phyloP scores from a whole-genome alignment of 2,797 vertebrate genomes.

The Xyrichtys novacula region DNA sequence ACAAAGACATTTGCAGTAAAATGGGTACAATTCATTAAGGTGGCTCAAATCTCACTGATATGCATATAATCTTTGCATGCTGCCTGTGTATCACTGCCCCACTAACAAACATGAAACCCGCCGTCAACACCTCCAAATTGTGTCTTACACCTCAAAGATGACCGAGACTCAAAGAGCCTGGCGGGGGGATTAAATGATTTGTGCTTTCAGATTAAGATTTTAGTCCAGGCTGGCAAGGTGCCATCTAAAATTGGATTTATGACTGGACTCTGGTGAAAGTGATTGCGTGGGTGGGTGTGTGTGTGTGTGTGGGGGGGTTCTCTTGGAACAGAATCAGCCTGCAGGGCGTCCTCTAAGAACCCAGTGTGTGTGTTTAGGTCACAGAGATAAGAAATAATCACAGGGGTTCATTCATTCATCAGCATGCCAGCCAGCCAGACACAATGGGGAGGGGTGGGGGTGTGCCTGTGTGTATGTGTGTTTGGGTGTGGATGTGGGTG shows the following conservation, averaged over 20 bases:
- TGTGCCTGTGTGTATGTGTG: slow-evolving; percentile 11
- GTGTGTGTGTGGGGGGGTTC: slow-evolving; percentile 17
- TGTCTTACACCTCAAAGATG: slow-evolving; percentile 10
- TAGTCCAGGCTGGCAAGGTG: slow-evolving; percentile 30
- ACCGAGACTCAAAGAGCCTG: slow-evolving; percentile 35
- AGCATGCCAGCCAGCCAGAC: slow-evolving; percentile 74
- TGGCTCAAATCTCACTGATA: neutral
- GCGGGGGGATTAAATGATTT: slow-evolving; percentile 48
- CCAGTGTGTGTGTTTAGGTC: slow-evolving; percentile 59
- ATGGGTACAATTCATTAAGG: neutral
- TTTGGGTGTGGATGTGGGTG: slow-evolving; percentile 28
- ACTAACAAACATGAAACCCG: slow-evolving; percentile 22
- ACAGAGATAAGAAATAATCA: slow-evolving; percentile 68
- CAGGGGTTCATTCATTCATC: slow-evolving; percentile 73
- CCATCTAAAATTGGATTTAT: slow-evolving; percentile 34
- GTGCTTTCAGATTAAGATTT: slow-evolving; percentile 60
- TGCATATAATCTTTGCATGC: slow-evolving; percentile 1
- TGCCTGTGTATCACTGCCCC: slow-evolving; percentile 10
- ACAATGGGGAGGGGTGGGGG: slow-evolving; percentile 59
- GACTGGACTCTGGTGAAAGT: slow-evolving; percentile 21
- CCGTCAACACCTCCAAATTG: slow-evolving; percentile 11
- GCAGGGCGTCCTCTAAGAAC: slow-evolving; percentile 44
- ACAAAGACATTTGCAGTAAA: slow-evolving; percentile 6
- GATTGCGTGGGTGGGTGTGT: too few species aligned
- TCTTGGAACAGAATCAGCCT: slow-evolving; percentile 35